A percentile compares a stretch with the other conserved stretches of the same genome.
Conservation (phyloP, 2,113 vertebrate species). For the Pontoporia blainvillei region DNA sequence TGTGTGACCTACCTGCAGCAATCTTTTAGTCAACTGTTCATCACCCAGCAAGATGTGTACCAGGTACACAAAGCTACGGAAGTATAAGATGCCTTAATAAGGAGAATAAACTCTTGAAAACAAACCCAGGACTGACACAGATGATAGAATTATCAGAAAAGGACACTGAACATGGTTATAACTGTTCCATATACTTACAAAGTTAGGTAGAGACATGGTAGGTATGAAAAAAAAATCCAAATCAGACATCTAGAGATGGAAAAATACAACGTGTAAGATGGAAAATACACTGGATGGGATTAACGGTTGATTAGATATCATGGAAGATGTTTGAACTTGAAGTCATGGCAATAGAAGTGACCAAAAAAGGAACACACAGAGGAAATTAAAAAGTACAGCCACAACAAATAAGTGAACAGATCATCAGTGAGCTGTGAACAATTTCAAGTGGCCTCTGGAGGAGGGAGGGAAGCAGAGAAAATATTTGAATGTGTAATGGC, state of each 20-base stretch:
- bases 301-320: not conserved
- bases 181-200: not conserved
- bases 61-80: not conserved
- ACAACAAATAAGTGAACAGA: not conserved
- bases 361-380: not conserved
- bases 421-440: not conserved
- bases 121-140: not conserved
- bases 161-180: not conserved
- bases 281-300: not conserved
- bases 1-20: not conserved
- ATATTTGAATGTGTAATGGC: not conserved
- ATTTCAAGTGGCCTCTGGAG: not conserved
- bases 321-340: not conserved
- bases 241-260: not conserved
- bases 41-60: not conserved
- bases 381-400: not conserved
- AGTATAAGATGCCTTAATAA: not conserved
- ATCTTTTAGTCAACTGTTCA: not conserved
- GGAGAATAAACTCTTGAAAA: not conserved
- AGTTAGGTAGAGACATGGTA: not conserved
- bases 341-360: not conserved
- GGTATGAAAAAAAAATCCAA: not conserved
- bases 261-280: not conserved
- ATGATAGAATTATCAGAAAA: not conserved
- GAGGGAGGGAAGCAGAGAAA: not conserved